Conservation (phyloP, 2,113 vertebrate genomes). For the Vulpes vulpes region DNA sequence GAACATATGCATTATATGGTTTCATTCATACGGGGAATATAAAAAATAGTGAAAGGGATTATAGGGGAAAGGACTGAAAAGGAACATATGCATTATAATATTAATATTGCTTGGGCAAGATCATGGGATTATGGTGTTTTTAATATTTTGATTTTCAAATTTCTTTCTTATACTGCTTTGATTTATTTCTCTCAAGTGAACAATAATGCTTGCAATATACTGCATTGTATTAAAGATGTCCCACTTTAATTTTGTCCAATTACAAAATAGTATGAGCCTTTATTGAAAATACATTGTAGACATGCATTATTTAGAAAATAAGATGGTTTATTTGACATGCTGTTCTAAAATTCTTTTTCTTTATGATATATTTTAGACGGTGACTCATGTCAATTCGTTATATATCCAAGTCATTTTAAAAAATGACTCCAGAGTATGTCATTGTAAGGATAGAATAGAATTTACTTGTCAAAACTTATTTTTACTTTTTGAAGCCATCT, state of each 20-base stretch:
- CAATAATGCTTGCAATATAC: not conserved
- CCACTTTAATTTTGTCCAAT: not conserved
- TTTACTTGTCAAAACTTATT: not conserved
- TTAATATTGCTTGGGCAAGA: not conserved
- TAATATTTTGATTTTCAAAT: not conserved
- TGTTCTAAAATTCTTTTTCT: not conserved
- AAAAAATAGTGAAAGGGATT: no score
- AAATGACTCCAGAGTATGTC: not conserved
- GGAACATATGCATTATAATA: not conserved
- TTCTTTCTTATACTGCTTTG: not conserved
- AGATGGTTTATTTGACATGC: not conserved
- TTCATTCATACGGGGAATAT: no score
- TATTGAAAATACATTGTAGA: not conserved
- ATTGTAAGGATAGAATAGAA: not conserved
- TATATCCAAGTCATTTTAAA: not conserved
- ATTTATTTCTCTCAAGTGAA: slow-evolving; percentile 13
- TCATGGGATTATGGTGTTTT: not conserved
- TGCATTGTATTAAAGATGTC: not conserved
- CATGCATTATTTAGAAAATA: not conserved
- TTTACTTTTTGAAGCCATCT: not conserved
- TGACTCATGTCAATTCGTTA: not conserved
- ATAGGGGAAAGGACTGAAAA: no score
- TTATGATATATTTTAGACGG: not conserved
- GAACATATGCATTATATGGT: not conserved
- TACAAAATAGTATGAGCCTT: not conserved